Base-by-base conservation (phyloP, 2,888 invertebrate genomes). In the Alviniconcha strummeri region DNA sequence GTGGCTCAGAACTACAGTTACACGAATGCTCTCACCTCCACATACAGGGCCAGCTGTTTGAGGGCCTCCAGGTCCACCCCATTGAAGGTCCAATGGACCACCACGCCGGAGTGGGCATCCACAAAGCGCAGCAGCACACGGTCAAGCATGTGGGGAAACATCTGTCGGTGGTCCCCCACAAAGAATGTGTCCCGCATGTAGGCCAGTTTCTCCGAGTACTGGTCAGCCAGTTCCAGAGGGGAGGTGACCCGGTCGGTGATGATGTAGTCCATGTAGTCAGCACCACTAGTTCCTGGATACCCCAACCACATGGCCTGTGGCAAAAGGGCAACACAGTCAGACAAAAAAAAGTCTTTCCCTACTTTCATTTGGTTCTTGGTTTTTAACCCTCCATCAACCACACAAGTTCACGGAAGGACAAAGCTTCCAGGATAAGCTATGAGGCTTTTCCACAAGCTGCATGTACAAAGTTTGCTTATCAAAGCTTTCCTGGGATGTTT, bases 171-270 rank as follows among this genome's bases (percentile, higher is more conserved):
- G 94, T 99, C 99, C 0, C 99, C 99, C 90, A 99, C 96, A 93
- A 99, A 99, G 94, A 98, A 99, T 13, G 99, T 99, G 93, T 97
- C 95, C 0, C 98, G 98, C 99, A 99, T 99, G 93, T 96, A 98
- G 0, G 99, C 99, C 90, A 99, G 95, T 94, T 99, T 99, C 94
- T 99, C 99, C 90, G 97, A 98, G 94, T 99, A 99, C 93, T 99
- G 98, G 87, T 94, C 94, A 13, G 96, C 96, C 81, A 97, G 94
- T 88, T 97, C 96, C 83, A 97, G 87, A 0, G 99, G 99, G 17
- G 98, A 98, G 0, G 99, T 99, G 67, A 97, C 96, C 87, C 96
- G 95, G 93, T 99, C 99, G 0, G 99, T 99, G 89, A 99, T 96
- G 87, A 99, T 95, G 94, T 99, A 99, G 94, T 99, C 99, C 98